Conservation (phyloP, 2,113 vertebrate species). For the Acinonyx jubatus region DNA sequence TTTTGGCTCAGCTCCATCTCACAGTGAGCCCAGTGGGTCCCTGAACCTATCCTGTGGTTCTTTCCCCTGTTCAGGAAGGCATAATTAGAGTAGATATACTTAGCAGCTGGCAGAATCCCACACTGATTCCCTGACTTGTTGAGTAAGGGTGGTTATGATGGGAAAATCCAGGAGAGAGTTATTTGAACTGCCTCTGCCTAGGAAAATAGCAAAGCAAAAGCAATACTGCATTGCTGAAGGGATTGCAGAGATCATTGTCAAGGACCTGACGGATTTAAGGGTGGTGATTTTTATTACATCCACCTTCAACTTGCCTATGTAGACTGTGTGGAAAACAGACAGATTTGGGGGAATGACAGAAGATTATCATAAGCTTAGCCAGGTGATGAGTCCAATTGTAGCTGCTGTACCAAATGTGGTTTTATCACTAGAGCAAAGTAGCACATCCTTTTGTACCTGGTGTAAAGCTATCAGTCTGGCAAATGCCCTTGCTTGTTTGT, state of each 20-base stretch:
- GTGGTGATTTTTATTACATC: not conserved
- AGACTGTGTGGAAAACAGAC: not conserved
- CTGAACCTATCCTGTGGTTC: not conserved
- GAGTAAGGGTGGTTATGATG: not conserved
- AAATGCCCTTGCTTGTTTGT: not conserved
- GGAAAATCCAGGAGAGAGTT: not conserved
- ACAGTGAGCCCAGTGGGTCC: not conserved
- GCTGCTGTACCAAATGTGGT: not conserved
- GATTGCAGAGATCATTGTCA: not conserved
- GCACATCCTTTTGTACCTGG: not conserved
- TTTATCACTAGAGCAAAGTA: not conserved
- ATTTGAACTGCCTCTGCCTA: not conserved
- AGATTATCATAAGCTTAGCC: not conserved
- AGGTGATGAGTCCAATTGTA: not conserved
- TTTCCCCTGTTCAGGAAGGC: not conserved
- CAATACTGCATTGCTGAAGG: not conserved
- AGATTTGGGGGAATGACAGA: not conserved
- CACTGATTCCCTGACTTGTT: not conserved
- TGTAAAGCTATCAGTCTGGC: not conserved
- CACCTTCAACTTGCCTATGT: not conserved
- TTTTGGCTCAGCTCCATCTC: not conserved
- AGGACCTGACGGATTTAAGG: not conserved
- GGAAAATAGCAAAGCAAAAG: not conserved
- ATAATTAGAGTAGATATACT: not conserved
- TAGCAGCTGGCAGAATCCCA: not conserved